Evolutionary conservation across 2,888 invertebrate species (phyloP), one percentile per base, ranked within the genome.

Genomic region (Drosophila rubida): DNA sequence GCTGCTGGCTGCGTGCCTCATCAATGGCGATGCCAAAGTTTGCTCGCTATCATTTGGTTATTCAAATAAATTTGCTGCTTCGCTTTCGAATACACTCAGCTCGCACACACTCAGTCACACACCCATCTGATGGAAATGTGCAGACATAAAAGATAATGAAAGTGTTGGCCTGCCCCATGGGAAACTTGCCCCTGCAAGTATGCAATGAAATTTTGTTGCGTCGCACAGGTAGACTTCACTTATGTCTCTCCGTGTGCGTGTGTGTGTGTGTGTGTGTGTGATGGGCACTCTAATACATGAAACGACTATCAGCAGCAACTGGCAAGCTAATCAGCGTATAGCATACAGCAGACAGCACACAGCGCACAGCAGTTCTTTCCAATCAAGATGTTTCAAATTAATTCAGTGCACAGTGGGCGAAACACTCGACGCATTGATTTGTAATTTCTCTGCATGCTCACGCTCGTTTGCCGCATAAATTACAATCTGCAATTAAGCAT

Each of bases 131-230:
- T 45, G 51, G 49, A 64, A 65, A 68, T 79, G 79, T 69, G 67
- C 61, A 39, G 51, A 49, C 69, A 82, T 80, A 69, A 80, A 82
- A 80, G 75, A 80, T 80, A 82, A 82, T 80, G 80, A 72, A 78
- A 82, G 75, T 75, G 73, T 75, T 73, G 51, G 48, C 48, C 41
- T 51, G 70, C 39, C 60, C 60, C 51, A 30, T 8, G 65, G 65
- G 65, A 39, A 30, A 7, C 39, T 32, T 25, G 27, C 32, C 19
- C 59, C 55, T 62, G 67, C 57, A 67, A 58, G 50, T 73, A 59
- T 74, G 63, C 72, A 75, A 75, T 73, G 51, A 45, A 75, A 75
- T 69, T 58, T 51, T 59, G 75, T 62, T 51, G 50, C 58, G 22
- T 32, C 30, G 16, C 6, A 11, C 62, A 69, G 72, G 75, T 74